phyloP scores from a whole-genome alignment of 2,113 vertebrate genomes.

The Phalacrocorax pelagicus region DNA sequence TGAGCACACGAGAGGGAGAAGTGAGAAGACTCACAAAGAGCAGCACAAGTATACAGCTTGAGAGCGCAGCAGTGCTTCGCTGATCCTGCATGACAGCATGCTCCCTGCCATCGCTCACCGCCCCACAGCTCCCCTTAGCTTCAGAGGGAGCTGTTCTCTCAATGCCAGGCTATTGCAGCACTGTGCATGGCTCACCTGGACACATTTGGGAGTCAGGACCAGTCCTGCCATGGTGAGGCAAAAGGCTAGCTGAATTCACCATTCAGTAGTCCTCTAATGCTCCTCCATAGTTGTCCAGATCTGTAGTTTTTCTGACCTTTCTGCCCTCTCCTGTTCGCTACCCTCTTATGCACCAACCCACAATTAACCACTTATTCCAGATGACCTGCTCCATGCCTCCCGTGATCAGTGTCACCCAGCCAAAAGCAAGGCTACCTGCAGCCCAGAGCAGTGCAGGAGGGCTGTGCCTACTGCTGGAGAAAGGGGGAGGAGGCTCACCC shows the following conservation, averaged over 20 bases:
- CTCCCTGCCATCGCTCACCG: conserved; percentile 32
- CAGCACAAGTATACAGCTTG: conserved; percentile 5
- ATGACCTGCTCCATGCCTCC: conserved; percentile 10
- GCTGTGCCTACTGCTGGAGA: neutral
- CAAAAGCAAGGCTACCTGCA: neutral
- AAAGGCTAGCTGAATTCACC: neutral
- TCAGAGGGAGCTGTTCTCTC: neutral
- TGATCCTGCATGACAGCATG: neutral
- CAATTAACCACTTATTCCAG: neutral
- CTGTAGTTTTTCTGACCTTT: neutral
- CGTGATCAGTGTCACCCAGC: neutral
- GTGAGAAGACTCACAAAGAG: conserved; percentile 39
- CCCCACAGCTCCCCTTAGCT: neutral
- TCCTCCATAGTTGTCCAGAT: neutral
- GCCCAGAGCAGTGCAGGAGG: neutral
- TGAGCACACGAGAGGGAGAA: neutral
- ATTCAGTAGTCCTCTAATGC: neutral
- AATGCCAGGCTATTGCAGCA: neutral
- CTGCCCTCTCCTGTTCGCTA: neutral
- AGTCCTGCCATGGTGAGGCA: neutral
- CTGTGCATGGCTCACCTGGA: neutral
- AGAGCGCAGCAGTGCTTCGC: neutral
- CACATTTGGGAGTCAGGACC: neutral
- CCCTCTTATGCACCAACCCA: neutral
- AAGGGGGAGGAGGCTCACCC: neutral